Conservation (phyloP, 2,113 vertebrate species). For the Pterocles burchelli region DNA sequence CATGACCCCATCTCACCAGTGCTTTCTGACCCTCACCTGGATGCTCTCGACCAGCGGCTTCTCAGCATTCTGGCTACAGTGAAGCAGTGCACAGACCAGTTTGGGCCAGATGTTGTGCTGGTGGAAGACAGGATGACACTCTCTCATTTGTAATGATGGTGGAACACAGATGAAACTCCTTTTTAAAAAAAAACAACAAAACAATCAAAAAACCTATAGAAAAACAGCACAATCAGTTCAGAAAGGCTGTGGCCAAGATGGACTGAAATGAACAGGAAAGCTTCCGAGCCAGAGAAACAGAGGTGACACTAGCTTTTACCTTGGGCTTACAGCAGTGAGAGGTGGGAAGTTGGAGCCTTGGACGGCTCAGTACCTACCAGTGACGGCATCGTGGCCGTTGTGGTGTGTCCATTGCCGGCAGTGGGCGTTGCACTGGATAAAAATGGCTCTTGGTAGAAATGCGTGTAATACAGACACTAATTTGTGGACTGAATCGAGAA, state of each 20-base stretch:
- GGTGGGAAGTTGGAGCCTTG: not conserved
- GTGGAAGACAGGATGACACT: slow-evolving; percentile 98
- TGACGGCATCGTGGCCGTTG: not conserved
- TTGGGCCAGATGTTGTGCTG: slow-evolving; percentile 88
- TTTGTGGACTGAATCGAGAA: not conserved
- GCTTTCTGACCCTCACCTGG: slow-evolving; percentile 85
- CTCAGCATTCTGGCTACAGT: slow-evolving; percentile 86
- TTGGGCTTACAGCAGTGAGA: slow-evolving; percentile 27
- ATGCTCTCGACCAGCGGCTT: slow-evolving; percentile 90
- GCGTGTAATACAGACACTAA: not conserved
- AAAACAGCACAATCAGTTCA: slow-evolving; percentile 79
- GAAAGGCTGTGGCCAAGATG: slow-evolving; percentile 20
- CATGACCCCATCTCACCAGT: slow-evolving; percentile 91
- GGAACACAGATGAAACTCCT: slow-evolving; percentile 58
- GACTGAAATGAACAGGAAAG: slow-evolving; percentile 30
- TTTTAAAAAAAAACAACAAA: slow-evolving; percentile 42
- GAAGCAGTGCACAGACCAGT: slow-evolving; percentile 94
- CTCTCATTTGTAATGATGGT: slow-evolving; percentile 82
- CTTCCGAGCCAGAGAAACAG: not conserved
- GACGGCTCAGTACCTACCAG: not conserved
- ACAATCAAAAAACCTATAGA: slow-evolving; percentile 51
- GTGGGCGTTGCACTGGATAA: not conserved
- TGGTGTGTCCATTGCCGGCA: slow-evolving; percentile 10
- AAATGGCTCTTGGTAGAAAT: not conserved
- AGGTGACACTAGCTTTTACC: slow-evolving; percentile 9